Base-by-base conservation (phyloP, 2,888 invertebrate species). In the Sylvicola cinctus region DNA sequence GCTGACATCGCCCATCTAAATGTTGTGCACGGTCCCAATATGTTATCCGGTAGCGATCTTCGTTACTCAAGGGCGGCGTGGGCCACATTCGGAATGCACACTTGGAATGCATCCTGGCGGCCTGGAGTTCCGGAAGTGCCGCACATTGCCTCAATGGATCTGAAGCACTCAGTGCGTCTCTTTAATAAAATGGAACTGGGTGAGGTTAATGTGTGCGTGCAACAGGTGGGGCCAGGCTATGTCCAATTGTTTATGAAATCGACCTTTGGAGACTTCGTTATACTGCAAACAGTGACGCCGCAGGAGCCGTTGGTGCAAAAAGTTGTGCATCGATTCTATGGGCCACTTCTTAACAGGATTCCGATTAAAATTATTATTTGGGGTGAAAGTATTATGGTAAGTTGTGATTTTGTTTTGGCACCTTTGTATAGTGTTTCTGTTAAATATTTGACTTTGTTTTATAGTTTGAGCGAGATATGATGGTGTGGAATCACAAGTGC, bases 401-500 rank as follows among this genome's bases (percentile, higher is more conserved):
- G 51, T 16, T 3, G 10, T 42, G 31, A 10, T 30, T 29, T 17
- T 8, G 11, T n/a, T n/a, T n/a, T n/a, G n/a, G n/a, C n/a, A n/a
- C n/a, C n/a, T n/a, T 8, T 25, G 25, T 4, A 13, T 31, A 31
- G 16, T 29, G 4, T 27, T 13, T 29, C 30, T 29, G 16, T 13
- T 14, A 23, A 15, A 4, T 32, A 13, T 12, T 25, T 12, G 10
- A 17, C n/a, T 28, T 25, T 27, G 35, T 16, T 31, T 60, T 60
- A 8, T 58, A 84, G 81, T 73, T 88, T 45, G 75, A 83, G 50
- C 65, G 88, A 1, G 90, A 90, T 50, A 68, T 88, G 0, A 65
- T 65, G 40, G 71, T 90, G 4, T 90, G 90, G 90, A 87, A 87
- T 51, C 74, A 74, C 55, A 90, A 90, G 48, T 65, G 63, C 8